These are phyloP conservation scores for Cephus sareptanus DNA, from an alignment of 2,888 invertebrate genomes.

Conservation along the genomic window DNA sequence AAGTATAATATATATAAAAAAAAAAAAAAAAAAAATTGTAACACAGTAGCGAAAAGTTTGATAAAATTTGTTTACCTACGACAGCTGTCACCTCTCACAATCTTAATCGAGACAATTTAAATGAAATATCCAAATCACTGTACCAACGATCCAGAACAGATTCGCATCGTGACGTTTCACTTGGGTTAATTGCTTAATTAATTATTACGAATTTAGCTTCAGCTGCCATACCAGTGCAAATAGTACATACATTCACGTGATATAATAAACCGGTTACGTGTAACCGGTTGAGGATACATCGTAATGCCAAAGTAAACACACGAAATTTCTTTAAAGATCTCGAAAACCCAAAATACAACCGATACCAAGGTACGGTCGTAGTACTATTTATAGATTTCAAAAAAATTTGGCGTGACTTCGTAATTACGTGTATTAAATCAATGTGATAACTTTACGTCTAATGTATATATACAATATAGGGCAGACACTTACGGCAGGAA, in stretches of 20 bases:
- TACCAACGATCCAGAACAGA: neutral
- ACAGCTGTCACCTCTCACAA: neutral
- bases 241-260: neutral
- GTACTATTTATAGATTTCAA: neutral
- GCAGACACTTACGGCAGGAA: slow-evolving; percentile 77
- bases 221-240: neutral
- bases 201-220: neutral
- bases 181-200: neutral
- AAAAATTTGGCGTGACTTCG: neutral
- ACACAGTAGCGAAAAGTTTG: neutral
- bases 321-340: too few relatives aligned
- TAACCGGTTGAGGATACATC: neutral
- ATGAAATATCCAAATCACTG: neutral
- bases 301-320: neutral
- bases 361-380: neutral
- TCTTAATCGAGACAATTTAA: neutral
- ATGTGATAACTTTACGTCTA: neutral
- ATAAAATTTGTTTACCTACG: neutral
- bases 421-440: neutral
- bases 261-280: neutral
- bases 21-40: neutral
- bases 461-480: slow-evolving; percentile 24
- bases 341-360: neutral
- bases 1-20: neutral
- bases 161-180: neutral